A percentile compares a stretch with the other conserved stretches of the same genome.
Evolutionary conservation across 2,113 vertebrate genomes (phyloP).

Genomic region (Catharus bicknelli): DNA sequence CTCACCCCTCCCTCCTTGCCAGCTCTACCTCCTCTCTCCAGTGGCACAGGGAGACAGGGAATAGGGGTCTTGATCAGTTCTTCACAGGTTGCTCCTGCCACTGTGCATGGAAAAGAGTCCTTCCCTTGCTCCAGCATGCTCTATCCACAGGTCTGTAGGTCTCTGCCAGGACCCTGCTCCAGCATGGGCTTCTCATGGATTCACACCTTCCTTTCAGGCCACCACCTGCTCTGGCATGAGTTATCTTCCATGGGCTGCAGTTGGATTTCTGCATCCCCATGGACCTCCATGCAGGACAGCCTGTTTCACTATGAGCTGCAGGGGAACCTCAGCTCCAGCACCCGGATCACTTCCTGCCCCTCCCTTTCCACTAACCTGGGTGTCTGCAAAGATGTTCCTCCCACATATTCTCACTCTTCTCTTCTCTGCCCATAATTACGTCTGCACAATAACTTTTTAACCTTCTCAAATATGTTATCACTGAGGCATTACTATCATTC

Average conservation of each 20-base stretch:
- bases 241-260: not conserved
- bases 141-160: not conserved
- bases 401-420: not conserved
- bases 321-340: not conserved
- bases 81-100: not conserved
- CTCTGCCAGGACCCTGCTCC: not conserved
- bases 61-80: not conserved
- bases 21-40: not conserved
- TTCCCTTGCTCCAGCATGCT: not conserved
- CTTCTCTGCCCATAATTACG: not conserved
- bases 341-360: not conserved
- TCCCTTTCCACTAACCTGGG: not conserved
- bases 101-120: not conserved
- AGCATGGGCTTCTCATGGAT: not conserved
- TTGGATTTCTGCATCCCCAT: not conserved
- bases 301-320: not conserved
- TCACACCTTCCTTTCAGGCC: not conserved
- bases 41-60: not conserved
- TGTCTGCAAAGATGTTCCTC: not conserved
- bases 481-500: not conserved
- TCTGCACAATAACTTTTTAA: not conserved
- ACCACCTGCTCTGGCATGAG: not conserved
- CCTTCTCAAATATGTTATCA: not conserved
- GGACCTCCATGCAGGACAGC: not conserved
- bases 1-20: not conserved